Base-by-base conservation (phyloP, 2,888 invertebrate genomes). In the Dryobota labecula region DNA sequence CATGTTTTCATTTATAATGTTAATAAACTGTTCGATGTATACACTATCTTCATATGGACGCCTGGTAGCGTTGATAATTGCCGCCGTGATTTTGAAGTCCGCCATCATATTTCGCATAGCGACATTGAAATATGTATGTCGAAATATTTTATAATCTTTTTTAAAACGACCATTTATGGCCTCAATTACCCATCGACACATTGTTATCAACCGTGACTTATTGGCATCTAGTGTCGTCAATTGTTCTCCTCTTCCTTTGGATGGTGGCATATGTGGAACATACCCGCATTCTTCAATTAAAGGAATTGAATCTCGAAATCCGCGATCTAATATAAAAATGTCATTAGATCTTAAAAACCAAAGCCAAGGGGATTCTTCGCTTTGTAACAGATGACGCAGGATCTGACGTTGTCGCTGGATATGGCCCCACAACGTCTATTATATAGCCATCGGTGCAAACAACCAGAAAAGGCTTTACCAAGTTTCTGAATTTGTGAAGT, bases 321-420 rank as follows among this genome's bases (percentile, higher is more conserved):
- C 33, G 8, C 73, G 73, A 49, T 73, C 63, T 47, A 73, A 47
- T 68, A 63, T 36, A 45, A 73, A 67, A 18, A 73, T 43, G 15
- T 73, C 63, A 27, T 69, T 63, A 45, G 69, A 3, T 24, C 56
- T 63, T n/a, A 70, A 45, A 56, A 63, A 70, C 56, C 56, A 30
- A 70, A 18, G 47, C 54, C 54, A 63, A 3, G 61, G 41, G 15
- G 53, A 60, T 33, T 61, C 64, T 70, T 18, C 5, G 20, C 11
- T 62, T 62, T 62, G 20, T 62, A 62, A 30, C 20, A 60, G 43
- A 60, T 56, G 33, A 65, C 33, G 33, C 33, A 33, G 41, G 53
- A 68, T 68, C 68, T 60, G 68, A 60, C 9, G 70, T 70, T 45
- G 64, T 58, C 7, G 64, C 70, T 70, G 70, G 51, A 24, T 70